Evolutionary conservation across 2,113 vertebrate species (phyloP), one percentile per base, ranked within the genome.

Genomic region (Oncorhynchus kisutch): DNA sequence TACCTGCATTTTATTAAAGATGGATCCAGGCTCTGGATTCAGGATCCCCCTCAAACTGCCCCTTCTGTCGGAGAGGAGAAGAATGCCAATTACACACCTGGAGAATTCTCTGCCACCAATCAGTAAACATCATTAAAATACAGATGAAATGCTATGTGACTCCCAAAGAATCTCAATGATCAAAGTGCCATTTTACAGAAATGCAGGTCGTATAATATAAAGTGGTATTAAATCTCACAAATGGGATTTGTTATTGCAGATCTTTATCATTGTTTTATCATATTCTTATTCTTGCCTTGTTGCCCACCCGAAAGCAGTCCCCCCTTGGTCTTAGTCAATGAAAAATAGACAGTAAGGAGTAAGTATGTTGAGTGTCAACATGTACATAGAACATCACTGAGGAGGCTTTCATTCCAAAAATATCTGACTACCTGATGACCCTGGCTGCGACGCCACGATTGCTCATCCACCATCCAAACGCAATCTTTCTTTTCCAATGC

Each of bases 61-160:
- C 51, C 16, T 54, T 54, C 51, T 54, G 74, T 73, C 70, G 54
- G 82, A 82, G 76, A 84, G 72, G 34, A 74, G 82, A 74, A 80
- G 81, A 88, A 89, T 84, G 75, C 81, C 89, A 93, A 88, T 89
- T 90, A 88, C 85, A 91, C 88, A 88, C 83, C 83, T 84, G 88
- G 88, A 88, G 82, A 89, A 85, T 85, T 86, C 79, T 72, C 81
- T 80, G 66, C 72, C 45, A 57, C 69, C 78, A 83, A 80, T 89
- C 80, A 84, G 86, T 85, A 82, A 87, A 86, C 80, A 80, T 77
- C 71, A 88, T 88, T 87, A 87, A 77, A 85, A 82, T 68, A 59
- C 67, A 77, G 78, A 89, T 86, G 81, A 83, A 88, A 84, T 78
- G 70, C 74, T 31, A 78, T 82, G 22, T 29, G 67, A 72, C 75